Evolutionary conservation across 2,113 vertebrate genomes (phyloP).

Genomic region (Calypte anna): DNA sequence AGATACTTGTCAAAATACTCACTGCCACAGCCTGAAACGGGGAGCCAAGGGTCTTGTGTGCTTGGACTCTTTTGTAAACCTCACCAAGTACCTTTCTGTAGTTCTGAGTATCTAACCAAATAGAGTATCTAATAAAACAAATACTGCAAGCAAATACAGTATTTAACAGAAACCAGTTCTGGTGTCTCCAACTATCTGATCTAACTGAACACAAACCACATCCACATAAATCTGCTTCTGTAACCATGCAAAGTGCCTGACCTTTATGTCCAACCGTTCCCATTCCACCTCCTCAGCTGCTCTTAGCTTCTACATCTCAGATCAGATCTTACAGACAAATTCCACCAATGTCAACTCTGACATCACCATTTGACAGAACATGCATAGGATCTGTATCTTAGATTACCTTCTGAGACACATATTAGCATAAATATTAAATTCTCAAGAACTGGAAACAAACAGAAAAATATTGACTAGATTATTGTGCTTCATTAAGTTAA

Average conservation of each 20-base stretch:
- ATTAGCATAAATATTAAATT: slow-evolving; percentile 47
- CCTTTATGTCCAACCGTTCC: not conserved
- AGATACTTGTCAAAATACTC: not conserved
- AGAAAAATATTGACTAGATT: slow-evolving; percentile 61
- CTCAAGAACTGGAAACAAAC: slow-evolving; percentile 35
- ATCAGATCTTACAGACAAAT: not conserved
- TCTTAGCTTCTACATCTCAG: not conserved
- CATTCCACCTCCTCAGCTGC: not conserved
- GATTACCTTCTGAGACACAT: not conserved
- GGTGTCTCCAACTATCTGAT: not conserved
- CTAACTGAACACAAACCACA: not conserved
- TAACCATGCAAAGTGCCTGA: not conserved
- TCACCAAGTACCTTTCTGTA: not conserved
- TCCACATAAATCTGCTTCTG: not conserved
- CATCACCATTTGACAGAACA: not conserved
- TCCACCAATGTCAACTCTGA: not conserved
- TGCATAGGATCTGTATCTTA: not conserved
- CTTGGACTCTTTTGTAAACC: not conserved
- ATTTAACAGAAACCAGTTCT: too few species aligned
- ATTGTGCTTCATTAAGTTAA: slow-evolving; percentile 67
- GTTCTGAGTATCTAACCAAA: not conserved
- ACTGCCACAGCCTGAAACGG: not conserved
- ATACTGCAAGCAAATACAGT: too few species aligned
- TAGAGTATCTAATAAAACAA: too few species aligned
- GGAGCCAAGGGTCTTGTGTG: not conserved